Conservation (phyloP, 2,888 invertebrate genomes). For the Lasioglossum figueresi region DNA sequence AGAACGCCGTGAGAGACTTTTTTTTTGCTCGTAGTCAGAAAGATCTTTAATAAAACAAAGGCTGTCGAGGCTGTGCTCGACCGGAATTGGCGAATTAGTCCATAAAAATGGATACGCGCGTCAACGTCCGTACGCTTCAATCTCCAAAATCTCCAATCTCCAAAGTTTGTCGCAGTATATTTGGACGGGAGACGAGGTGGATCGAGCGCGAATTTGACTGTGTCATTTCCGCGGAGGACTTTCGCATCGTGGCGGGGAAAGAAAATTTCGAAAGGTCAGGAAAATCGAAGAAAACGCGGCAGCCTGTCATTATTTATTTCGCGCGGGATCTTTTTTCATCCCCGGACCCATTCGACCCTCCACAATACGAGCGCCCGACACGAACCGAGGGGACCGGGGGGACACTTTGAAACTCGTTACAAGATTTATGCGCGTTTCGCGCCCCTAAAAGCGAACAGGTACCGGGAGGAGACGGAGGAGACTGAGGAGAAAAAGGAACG, state of each 20-base stretch:
- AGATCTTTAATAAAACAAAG: not conserved
- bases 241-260: not conserved
- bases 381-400: not conserved
- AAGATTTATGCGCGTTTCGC: conserved; percentile 18
- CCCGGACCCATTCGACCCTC: conserved; percentile 4
- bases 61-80: not conserved
- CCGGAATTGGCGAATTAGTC: not conserved
- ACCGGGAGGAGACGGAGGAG: not conserved
- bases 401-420: conserved; percentile 16
- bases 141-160: not conserved
- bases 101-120: not conserved
- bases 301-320: conserved; percentile 40
- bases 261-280: conserved; percentile 3
- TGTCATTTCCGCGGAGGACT: not conserved
- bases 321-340: conserved; percentile 10
- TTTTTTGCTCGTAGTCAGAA: not conserved
- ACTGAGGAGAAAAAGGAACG: not conserved
- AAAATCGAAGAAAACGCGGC: conserved; percentile 11
- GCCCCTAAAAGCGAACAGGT: conserved; percentile 10
- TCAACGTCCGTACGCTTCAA: not conserved
- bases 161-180: not conserved
- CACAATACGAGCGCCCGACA: not conserved
- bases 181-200: not conserved
- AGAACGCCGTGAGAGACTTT: not conserved
- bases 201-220: not conserved